Evolutionary conservation across 2,888 invertebrate genomes (phyloP).

Genomic region (Anaspis maculata): DNA sequence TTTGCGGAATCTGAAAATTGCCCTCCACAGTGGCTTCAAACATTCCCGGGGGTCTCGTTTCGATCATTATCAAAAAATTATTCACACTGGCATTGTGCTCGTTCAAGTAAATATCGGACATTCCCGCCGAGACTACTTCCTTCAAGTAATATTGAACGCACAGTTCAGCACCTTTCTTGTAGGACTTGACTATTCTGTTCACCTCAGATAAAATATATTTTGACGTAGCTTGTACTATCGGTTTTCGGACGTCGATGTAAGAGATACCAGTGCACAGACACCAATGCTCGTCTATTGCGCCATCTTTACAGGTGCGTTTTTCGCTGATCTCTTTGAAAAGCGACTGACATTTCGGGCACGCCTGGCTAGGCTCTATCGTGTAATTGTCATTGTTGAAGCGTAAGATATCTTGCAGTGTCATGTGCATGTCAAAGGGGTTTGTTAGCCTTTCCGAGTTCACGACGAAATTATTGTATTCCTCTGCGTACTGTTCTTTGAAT

Average conservation of each 20-base stretch:
- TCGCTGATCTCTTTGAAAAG: conserved; percentile 51
- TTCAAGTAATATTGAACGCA: conserved; percentile 26
- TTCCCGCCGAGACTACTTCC: conserved; percentile 23
- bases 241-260: conserved; percentile 42
- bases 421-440: conserved; percentile 68
- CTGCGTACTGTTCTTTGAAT: conserved; percentile 49
- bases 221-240: conserved; percentile 47
- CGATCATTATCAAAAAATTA: conserved; percentile 57
- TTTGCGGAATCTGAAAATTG: conserved; percentile 8
- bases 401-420: conserved; percentile 60
- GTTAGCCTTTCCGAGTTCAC: conserved; percentile 59
- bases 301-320: conserved; percentile 60
- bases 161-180: conserved; percentile 22
- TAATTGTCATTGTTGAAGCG: conserved; percentile 40
- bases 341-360: conserved; percentile 60
- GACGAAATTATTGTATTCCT: conserved; percentile 48
- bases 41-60: conserved; percentile 54
- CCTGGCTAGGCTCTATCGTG: conserved; percentile 35
- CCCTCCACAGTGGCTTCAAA: conserved; percentile 62
- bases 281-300: conserved; percentile 63
- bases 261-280: conserved; percentile 73
- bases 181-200: conserved; percentile 15
- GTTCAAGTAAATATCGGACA: conserved; percentile 17
- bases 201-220: conserved; percentile 40
- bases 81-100: conserved; percentile 25